phyloP scores from a whole-genome alignment of 2,113 vertebrate genomes.

The Anas platyrhynchos region DNA sequence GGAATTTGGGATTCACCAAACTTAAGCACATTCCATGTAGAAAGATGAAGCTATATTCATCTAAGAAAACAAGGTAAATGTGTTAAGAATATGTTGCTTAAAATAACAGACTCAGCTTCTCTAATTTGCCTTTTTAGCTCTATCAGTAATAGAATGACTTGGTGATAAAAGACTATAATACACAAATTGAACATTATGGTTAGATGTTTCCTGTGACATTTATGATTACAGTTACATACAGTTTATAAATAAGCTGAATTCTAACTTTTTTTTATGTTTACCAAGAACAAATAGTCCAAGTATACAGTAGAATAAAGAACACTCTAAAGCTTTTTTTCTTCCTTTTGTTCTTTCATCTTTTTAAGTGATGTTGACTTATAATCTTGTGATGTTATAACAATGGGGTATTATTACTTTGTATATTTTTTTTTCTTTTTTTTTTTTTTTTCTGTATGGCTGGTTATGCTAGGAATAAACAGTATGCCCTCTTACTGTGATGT shows the following conservation, averaged over 20 bases:
- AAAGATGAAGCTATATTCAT: background rate
- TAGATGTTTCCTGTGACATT: background rate
- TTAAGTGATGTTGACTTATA: background rate
- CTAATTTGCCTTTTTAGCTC: background rate
- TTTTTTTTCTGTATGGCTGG: background rate
- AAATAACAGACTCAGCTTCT: background rate
- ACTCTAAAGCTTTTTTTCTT: background rate
- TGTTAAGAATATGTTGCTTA: background rate
- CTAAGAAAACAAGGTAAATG: background rate
- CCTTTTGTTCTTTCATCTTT: background rate
- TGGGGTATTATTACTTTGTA: background rate
- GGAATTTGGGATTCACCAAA: background rate
- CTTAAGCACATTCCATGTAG: background rate
- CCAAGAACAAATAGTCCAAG: background rate
- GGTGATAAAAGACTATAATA: background rate
- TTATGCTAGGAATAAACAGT: background rate
- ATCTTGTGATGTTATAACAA: background rate
- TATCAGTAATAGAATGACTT: background rate
- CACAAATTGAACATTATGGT: background rate
- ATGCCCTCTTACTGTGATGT: background rate
- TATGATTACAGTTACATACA: background rate
- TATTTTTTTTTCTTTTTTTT: background rate
- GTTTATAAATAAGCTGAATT: background rate
- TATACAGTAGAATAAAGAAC: background rate
- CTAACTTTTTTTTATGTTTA: background rate